These are phyloP conservation scores for Stylophora pistillata DNA, from an alignment of 64 coral and sea anemone species.

Conservation along the genomic window DNA sequence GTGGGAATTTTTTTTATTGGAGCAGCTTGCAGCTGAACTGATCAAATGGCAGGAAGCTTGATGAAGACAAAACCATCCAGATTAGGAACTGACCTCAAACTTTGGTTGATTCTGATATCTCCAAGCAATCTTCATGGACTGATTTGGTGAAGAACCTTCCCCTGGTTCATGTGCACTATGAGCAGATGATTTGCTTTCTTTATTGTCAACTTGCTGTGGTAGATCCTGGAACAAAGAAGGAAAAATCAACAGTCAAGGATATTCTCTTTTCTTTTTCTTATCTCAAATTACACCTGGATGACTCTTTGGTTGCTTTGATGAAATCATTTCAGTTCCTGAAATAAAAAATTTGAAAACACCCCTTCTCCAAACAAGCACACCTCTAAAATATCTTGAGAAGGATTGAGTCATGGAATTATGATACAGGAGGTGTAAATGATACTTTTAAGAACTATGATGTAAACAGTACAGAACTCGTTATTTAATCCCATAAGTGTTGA, in stretches of 20 bases:
- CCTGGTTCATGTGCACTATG: neutral
- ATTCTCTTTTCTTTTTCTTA: neutral
- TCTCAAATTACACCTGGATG: neutral
- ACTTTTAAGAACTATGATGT: no score
- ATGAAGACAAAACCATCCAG: neutral
- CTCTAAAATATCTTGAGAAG: no score
- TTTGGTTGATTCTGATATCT: slow-evolving; percentile 92
- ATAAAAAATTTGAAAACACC: no score
- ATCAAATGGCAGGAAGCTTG: neutral
- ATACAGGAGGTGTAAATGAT: no score
- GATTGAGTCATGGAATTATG: no score
- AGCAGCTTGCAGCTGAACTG: no score
- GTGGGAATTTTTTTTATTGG: no score
- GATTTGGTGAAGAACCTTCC: neutral
- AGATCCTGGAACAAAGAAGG: slow-evolving; percentile 62
- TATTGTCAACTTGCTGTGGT: slow-evolving; percentile 52
- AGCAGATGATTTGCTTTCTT: neutral
- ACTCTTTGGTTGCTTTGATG: no score
- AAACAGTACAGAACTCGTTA: no score
- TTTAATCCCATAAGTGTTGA: no score
- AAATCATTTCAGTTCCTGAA: no score
- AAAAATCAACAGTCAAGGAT: neutral
- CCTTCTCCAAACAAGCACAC: no score
- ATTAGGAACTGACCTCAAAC: slow-evolving; percentile 56
- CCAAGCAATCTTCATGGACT: slow-evolving; percentile 95